phyloP scores from a whole-genome alignment of 30 jellyfish, hydroid and myxozoan genomes.

The Aurelia coerulea region DNA sequence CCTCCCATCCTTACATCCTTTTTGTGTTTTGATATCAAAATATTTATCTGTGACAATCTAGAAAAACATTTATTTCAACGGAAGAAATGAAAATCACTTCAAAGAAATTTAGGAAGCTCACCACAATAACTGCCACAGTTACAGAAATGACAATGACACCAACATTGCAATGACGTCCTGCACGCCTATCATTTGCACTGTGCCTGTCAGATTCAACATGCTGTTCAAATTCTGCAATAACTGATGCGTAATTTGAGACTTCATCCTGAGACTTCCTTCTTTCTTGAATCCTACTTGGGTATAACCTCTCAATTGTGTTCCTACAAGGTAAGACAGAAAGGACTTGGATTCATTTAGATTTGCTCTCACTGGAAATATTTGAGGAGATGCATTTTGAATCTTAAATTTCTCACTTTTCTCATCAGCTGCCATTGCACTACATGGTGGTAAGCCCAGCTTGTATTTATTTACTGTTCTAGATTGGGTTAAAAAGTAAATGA shows the following conservation, averaged over 20 bases:
- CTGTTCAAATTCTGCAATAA: conserved; percentile 60
- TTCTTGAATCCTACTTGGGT: conserved; percentile 50
- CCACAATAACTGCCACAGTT: conserved; percentile 76
- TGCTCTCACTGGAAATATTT: no score
- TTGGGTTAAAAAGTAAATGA: no score
- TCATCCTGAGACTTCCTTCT: conserved; percentile 25
- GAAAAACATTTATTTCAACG: no score
- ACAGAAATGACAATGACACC: conserved; percentile 52
- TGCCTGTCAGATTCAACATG: conserved; percentile 48
- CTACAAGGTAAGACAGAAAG: conserved; percentile 20
- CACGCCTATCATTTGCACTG: conserved; percentile 22
- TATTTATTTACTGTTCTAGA: no score
- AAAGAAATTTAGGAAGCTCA: conserved; percentile 20
- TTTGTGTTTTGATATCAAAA: no score
- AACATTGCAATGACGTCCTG: conserved; percentile 29
- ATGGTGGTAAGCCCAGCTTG: no score
- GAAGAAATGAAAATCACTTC: not conserved
- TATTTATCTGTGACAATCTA: no score
- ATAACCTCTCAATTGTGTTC: conserved; percentile 71
- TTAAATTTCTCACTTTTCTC: no score
- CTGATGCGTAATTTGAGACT: conserved; percentile 38
- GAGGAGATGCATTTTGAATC: no score
- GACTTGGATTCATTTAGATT: no score
- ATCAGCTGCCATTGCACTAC: no score
- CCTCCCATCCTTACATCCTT: no score